phyloP scores from a whole-genome alignment of 2,888 invertebrate genomes.

The Nudaria mundana region DNA sequence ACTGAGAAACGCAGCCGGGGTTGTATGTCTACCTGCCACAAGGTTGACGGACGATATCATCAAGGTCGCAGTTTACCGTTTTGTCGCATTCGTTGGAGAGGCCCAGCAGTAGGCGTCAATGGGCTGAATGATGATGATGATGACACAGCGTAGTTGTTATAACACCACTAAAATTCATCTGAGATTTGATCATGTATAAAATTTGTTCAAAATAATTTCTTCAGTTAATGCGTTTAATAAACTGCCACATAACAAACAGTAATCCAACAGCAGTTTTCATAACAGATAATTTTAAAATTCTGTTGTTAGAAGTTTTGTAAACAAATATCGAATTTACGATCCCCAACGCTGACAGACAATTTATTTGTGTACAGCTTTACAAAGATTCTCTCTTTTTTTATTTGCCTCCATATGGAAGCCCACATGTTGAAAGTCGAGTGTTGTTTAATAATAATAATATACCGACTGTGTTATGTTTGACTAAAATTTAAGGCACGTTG shows the following conservation, averaged over 20 bases:
- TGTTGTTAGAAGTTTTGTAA: constrained; percentile 13
- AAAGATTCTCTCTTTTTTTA: constrained; percentile 19
- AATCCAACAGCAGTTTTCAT: background rate
- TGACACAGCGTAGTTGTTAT: too few relatives aligned
- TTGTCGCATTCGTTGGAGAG: too few relatives aligned
- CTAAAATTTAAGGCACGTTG: constrained; percentile 11
- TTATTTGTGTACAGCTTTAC: constrained; percentile 19
- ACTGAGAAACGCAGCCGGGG: too few relatives aligned
- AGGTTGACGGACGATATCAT: too few relatives aligned
- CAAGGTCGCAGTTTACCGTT: too few relatives aligned
- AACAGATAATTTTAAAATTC: constrained; percentile 1
- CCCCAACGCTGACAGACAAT: constrained; percentile 8
- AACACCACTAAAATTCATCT: too few relatives aligned
- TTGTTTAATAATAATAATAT: constrained; percentile 13
- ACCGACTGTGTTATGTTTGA: constrained; percentile 1
- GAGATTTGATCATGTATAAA: too few relatives aligned
- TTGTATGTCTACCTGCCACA: too few relatives aligned
- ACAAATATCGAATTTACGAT: constrained; percentile 12
- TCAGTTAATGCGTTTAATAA: background rate
- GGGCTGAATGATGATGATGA: too few relatives aligned
- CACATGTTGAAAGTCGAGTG: constrained; percentile 18
- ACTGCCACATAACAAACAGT: background rate
- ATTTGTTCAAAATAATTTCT: constrained; percentile 3
- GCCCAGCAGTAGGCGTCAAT: too few relatives aligned
- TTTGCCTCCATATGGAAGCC: constrained; percentile 15